Evolutionary conservation across 2,797 vertebrate species (phyloP), one percentile per base, ranked within the genome.

Genomic region (Orientallactaga sibirica): DNA sequence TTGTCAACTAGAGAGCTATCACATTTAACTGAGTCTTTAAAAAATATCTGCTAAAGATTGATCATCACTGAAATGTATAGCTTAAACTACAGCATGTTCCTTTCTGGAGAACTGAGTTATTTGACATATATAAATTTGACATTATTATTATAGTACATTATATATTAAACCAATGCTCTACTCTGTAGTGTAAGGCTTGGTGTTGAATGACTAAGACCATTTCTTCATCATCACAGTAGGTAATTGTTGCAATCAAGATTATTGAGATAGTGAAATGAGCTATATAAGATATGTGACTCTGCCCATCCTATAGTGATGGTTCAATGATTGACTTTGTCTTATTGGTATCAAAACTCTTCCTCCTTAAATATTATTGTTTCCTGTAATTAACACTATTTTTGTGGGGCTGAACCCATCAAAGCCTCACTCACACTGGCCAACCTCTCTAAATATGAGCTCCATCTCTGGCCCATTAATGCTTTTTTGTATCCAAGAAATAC

Each of bases 321-420:
- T 78, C 66, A 76, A 29, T 76, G 52, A 52, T 29, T 83, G 55
- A 87, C 25, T 86, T 77, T 93, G 33, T 89, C 18, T 91, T 66
- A 48, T 20, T 61, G 62, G 14, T 20, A 33, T 25, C n/a, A 52
- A 79, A 84, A 66, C 29, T 55, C 61, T 83, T 37, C 75, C 67
- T 29, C 37, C 8, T 88, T 93, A 29, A 75, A 41, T 86, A 52
- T 68, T 90, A 24, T 33, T 77, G 25, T 67, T 84, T 55, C 84
- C 12, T 86, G 84, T 27, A 6, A 41, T 66, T 86, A 2, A 48
- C 70, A 37, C 9, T 7, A 37, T 82, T 90, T 76, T 43, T 55
- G n/a, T 61, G 55, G 6, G 64, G 11, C 7, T 64, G 61, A 27
- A 75, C n/a, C 11, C 24, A 43, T 14, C 19, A 62, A 12, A 25